Base-by-base conservation (phyloP, 35 echinoderm and acorn worm genomes). In the Chiridota heheva region DNA sequence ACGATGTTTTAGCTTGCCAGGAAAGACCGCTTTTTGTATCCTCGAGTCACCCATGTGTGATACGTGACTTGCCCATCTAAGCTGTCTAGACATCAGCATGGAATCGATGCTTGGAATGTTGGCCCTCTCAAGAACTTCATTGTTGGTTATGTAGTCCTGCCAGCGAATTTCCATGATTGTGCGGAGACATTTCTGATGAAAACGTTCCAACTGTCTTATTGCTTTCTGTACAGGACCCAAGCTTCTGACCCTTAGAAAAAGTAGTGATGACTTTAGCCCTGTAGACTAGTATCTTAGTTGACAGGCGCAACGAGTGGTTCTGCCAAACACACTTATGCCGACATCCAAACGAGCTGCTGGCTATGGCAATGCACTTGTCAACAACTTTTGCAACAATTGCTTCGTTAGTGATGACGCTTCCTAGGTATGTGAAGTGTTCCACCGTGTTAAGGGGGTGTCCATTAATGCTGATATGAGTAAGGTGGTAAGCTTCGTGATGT, bases 171-270 rank as follows among this genome's bases (percentile, higher is more conserved):
- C 18, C 12, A 81, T 38, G 29, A 86, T 48, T 5, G 26, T 32
- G n/a, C 67, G 44, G 0, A 89, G 68, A 27, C 63, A 53, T 17
- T 77, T 44, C 29, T 40, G n/a, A 37, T 89, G 86, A 42, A 82
- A 82, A n/a, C 66, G n/a, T n/a, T 66, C 86, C 7, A 81, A 32
- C 18, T 12, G 42, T 7, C 42, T 42, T 20, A 82, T 20, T 89
- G 86, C 5, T 60, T 44, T 4, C 48, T 20, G 66, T 89, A 89
- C 33, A 63, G 28, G 45, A 79, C 67, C 86, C 64, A 82, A 31
- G 86, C 34, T 36, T 89, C 77, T 42, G 36, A 71, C 28, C 78
- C 51, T 42, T 89, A 82, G 7, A 89, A 7, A 82, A 71, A 24
- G 77, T 73, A n/a, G 64, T 49, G 31, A 89, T 16, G 62, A 82